Base-by-base conservation (phyloP, 2,113 vertebrate genomes). In the Apodemus sylvaticus region DNA sequence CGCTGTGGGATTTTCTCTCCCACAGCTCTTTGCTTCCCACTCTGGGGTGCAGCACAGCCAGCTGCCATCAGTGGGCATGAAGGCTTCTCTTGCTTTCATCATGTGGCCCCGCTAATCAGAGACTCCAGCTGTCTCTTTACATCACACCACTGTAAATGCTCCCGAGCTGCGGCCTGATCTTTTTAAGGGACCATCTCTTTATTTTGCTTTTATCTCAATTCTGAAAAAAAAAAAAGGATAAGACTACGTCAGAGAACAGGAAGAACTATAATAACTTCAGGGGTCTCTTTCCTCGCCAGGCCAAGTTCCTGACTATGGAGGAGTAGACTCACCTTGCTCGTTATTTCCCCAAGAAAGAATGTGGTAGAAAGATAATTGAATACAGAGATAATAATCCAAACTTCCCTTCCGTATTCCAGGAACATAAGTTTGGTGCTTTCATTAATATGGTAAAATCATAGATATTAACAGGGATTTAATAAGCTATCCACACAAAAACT, bases 381-480 rank as follows among this genome's bases (percentile, higher is more conserved):
- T 89, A 79, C 55, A 39, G 60, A 97, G 70, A 85, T 90, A 79
- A 95, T 95, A 92, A 87, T 94, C 73, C 24, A 70, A 83, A 78
- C 51, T 86, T 92, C 85, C 68, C 71, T 36, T 91, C 51, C 12
- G 55, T 26, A 86, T 92, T 95, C 93, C 79, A 96, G 96, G 71
- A 77, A 79, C 60, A 53, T 85, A 90, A 36, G 39, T 90, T 96
- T 94, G n/a, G 53, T 73, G 16, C 45, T 88, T 95, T 94, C 81
- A 94, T 96, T 91, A 92, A 94, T 97, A 86, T 82, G 70, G 31
- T 48, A 96, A 88, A 98, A 97, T 90, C 85, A 94, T 92, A 97
- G 96, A 96, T 96, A 95, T 86, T 97, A 98, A 88, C 74, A 96
- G 93, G 45, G 79, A n/a, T 96, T 96, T 96, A 95, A 97, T 39